These are phyloP conservation scores for Phengaris alcon DNA, from an alignment of 2,888 invertebrate species.

Conservation along the genomic window DNA sequence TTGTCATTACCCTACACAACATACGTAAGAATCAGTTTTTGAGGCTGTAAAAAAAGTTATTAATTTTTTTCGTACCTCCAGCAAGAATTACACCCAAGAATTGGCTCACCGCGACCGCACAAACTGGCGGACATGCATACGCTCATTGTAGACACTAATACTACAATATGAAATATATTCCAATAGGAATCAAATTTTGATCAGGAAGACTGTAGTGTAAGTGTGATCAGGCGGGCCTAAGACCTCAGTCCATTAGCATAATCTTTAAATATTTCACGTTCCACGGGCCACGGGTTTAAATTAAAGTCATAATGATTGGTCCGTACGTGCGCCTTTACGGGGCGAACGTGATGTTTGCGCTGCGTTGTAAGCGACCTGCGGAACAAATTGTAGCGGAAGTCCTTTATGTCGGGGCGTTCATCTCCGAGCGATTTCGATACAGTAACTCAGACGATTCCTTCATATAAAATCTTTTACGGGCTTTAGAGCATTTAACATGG, in stretches of 20 bases:
- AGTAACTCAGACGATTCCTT: not conserved
- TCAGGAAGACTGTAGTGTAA: too few relatives aligned
- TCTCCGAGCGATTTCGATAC: slow-evolving; percentile 43
- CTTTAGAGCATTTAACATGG: too few relatives aligned
- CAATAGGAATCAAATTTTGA: too few relatives aligned
- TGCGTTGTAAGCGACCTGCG: slow-evolving; percentile 39
- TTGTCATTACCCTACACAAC: not conserved
- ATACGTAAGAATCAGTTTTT: not conserved
- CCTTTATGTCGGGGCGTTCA: slow-evolving; percentile 68
- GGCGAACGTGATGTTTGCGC: slow-evolving; percentile 8
- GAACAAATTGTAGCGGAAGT: slow-evolving; percentile 68
- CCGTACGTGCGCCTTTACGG: slow-evolving; percentile 27
- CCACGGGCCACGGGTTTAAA: not conserved
- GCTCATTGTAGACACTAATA: too few relatives aligned
- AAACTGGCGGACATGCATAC: too few relatives aligned
- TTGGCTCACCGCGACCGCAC: too few relatives aligned
- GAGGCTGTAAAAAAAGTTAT: not conserved
- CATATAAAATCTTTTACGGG: too few relatives aligned
- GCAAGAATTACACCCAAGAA: too few relatives aligned
- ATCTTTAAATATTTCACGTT: not conserved
- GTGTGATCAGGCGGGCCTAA: too few relatives aligned
- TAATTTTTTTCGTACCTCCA: too few relatives aligned
- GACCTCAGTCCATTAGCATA: too few relatives aligned
- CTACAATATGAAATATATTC: too few relatives aligned
- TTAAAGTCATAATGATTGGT: slow-evolving; percentile 11